These are phyloP conservation scores for Tachina lurida DNA, from an alignment of 2,888 invertebrate species.

Conservation along the genomic window DNA sequence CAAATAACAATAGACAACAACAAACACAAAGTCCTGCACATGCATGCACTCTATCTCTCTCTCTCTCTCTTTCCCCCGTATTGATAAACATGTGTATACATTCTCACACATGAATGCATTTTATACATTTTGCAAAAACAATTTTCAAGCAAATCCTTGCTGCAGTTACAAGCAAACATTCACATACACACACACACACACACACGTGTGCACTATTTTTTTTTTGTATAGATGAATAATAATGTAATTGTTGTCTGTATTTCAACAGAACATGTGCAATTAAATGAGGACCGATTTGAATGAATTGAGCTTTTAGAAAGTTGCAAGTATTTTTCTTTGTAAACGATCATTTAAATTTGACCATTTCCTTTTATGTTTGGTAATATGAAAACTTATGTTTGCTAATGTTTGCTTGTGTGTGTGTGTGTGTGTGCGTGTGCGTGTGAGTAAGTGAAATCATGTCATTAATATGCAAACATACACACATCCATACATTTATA, in stretches of 20 bases:
- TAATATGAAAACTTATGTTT: background rate
- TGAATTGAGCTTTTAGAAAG: background rate
- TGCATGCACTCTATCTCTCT: too few relatives aligned
- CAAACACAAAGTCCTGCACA: background rate
- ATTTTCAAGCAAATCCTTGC: slow-evolving; percentile 32
- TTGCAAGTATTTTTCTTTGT: background rate
- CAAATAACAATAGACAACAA: slow-evolving; percentile 27
- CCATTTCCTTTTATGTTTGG: background rate
- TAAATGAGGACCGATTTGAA: background rate
- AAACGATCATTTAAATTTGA: background rate
- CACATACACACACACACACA: background rate
- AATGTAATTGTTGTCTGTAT: slow-evolving; percentile 13
- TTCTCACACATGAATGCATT: slow-evolving; percentile 62
- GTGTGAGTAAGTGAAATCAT: background rate
- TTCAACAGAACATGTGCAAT: slow-evolving; percentile 6
- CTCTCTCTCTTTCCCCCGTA: background rate
- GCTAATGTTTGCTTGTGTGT: background rate
- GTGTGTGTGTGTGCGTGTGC: background rate
- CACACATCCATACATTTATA: too few relatives aligned
- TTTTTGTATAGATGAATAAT: slow-evolving; percentile 18
- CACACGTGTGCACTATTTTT: background rate
- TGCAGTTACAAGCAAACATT: slow-evolving; percentile 10
- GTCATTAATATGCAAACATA: slow-evolving; percentile 19
- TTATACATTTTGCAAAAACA: slow-evolving; percentile 17
- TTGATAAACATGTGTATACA: slow-evolving; percentile 52